A percentile compares a stretch with the other conserved stretches of the same genome.
Conservation (phyloP, 2,797 vertebrate species). For the Scyliorhinus canicula region DNA sequence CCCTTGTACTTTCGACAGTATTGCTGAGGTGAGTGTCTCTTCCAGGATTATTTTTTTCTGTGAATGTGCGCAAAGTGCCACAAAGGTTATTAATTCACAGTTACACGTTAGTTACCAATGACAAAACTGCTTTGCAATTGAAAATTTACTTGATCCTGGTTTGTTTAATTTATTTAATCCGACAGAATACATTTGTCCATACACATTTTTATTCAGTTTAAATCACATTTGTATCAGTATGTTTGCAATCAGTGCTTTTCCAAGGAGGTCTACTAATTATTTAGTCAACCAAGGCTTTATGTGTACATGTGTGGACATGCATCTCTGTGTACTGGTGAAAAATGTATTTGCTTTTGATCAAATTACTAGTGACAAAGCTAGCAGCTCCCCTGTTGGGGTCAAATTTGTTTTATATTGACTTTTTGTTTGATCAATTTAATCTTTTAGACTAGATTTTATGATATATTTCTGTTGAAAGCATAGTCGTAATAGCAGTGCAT, state of each 20-base stretch:
- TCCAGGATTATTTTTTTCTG: neutral
- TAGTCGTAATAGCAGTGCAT: neutral
- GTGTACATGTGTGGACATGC: neutral
- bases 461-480: neutral
- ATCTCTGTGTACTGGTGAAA: neutral
- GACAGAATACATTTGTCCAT: neutral
- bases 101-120: neutral
- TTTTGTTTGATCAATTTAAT: conserved; percentile 10
- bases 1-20: neutral
- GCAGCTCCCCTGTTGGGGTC: neutral
- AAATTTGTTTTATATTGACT: conserved; percentile 21
- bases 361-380: conserved; percentile 10
- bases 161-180: neutral
- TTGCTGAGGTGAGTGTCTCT: too few relatives aligned
- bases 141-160: neutral
- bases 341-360: neutral
- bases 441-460: neutral
- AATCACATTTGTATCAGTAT: neutral
- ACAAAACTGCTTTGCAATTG: neutral
- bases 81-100: neutral
- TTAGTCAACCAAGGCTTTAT: neutral
- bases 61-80: neutral
- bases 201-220: neutral
- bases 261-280: neutral
- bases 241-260: neutral